phyloP scores from a whole-genome alignment of 2,113 vertebrate species.

The Hydrolagus affinis region DNA sequence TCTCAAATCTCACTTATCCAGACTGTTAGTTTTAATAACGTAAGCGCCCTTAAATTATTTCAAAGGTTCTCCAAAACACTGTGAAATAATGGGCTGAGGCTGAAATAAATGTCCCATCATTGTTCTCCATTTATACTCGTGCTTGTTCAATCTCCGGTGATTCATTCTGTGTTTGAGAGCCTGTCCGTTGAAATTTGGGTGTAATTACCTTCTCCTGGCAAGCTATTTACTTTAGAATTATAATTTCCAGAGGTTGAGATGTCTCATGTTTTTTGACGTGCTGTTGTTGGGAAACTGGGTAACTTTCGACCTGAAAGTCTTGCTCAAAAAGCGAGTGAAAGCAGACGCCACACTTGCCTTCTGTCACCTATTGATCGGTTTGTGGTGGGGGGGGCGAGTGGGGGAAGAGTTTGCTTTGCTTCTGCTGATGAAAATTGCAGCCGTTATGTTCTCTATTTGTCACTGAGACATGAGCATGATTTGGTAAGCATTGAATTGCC shows the following conservation, averaged over 20 bases:
- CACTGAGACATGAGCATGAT: not conserved
- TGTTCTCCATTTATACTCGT: not conserved
- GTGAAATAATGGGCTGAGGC: not conserved
- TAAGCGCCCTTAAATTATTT: not conserved
- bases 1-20: not conserved
- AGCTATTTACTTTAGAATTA: not conserved
- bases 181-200: not conserved
- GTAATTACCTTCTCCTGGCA: not conserved
- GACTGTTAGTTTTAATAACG: not conserved
- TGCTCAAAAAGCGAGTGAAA: not conserved
- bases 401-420: too few species aligned
- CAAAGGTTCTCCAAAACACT: not conserved
- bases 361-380: not conserved
- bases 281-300: not conserved
- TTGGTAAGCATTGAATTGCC: not conserved
- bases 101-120: not conserved
- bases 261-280: not conserved
- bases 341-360: not conserved
- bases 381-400: not conserved
- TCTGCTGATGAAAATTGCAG: not conserved
- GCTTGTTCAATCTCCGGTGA: not conserved
- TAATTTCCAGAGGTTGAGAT: not conserved
- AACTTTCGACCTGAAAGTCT: not conserved
- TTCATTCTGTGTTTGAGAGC: constrained; percentile 1
- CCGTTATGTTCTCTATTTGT: not conserved